Conservation (phyloP, 2,888 invertebrate species). For the Amorpha juglandis region DNA sequence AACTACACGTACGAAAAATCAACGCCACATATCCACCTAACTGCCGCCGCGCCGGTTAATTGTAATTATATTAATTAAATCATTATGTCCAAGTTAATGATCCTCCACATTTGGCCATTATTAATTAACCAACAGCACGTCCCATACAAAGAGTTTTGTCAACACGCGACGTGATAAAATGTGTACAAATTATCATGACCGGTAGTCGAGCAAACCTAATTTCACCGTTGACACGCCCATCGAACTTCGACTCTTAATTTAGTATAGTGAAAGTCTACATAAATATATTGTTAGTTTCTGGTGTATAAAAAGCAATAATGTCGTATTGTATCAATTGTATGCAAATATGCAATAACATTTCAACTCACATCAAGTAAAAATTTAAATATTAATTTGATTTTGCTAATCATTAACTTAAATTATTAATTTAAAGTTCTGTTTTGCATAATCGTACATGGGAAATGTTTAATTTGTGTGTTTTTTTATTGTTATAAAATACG, state of each 20-base stretch:
- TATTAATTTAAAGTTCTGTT: no score
- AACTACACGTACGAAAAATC: neutral
- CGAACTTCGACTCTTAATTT: neutral
- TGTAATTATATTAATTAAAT: constrained; percentile 7
- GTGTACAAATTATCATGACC: constrained; percentile 4
- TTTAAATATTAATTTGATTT: no score
- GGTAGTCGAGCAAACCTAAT: neutral
- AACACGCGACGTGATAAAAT: constrained; percentile 13
- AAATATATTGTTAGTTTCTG: no score
- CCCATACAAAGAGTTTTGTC: neutral
- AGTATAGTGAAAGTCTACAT: neutral
- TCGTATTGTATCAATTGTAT: no score
- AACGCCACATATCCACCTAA: neutral
- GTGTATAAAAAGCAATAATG: no score
- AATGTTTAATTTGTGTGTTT: no score
- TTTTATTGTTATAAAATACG: no score
- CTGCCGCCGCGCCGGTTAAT: neutral
- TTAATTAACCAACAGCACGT: constrained; percentile 9
- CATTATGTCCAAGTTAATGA: neutral
- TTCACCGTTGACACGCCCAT: neutral
- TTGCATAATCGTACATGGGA: no score
- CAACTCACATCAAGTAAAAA: no score
- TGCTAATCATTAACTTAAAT: no score
- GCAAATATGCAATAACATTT: no score
- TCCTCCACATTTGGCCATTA: neutral